Evolutionary conservation across 2,888 invertebrate genomes (phyloP).

Genomic region (Hirtodrosophila cameraria): DNA sequence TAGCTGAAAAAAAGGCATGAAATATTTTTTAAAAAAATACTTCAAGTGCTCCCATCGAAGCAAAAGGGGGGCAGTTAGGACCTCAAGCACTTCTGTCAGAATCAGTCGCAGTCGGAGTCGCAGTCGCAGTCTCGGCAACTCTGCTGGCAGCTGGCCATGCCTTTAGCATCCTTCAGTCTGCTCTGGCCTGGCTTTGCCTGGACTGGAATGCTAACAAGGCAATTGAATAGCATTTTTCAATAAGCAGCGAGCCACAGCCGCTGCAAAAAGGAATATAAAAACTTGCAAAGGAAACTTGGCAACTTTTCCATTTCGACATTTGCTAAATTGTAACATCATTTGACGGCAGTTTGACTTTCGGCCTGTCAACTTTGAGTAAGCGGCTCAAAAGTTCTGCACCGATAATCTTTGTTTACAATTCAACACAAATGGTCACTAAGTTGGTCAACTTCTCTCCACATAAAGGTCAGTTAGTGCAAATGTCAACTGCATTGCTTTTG

Average conservation of each 20-base stretch:
- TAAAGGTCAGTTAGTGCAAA: constrained; percentile 35
- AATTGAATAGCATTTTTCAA: constrained; percentile 67
- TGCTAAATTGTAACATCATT: constrained; percentile 59
- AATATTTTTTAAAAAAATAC: constrained; percentile 39
- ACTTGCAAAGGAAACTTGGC: constrained; percentile 25
- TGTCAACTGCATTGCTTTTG: constrained; percentile 2
- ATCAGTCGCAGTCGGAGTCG: constrained; percentile 22
- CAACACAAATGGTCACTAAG: background rate
- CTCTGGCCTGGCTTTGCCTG: constrained; percentile 7
- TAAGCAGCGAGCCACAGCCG: constrained; percentile 44
- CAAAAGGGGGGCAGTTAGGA: constrained; percentile 29
- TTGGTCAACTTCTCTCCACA: constrained; percentile 9
- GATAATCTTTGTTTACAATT: constrained; percentile 45
- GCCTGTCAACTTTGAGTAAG: constrained; percentile 30
- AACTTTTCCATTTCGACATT: constrained; percentile 50
- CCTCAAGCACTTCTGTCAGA: constrained; percentile 31
- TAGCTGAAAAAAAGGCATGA: constrained; percentile 25
- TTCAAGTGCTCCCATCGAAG: constrained; percentile 32
- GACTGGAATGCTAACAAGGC: constrained; percentile 51
- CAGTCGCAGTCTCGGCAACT: constrained; percentile 33
- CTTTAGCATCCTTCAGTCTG: too few species aligned
- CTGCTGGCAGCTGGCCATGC: constrained; percentile 46
- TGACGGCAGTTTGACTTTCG: constrained; percentile 33
- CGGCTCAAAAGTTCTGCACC: constrained; percentile 25
- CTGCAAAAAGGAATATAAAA: constrained; percentile 24